Evolutionary conservation across 1,140 invertebrate genomes (phyloP).

Genomic region (Drosophila trapezifrons): DNA sequence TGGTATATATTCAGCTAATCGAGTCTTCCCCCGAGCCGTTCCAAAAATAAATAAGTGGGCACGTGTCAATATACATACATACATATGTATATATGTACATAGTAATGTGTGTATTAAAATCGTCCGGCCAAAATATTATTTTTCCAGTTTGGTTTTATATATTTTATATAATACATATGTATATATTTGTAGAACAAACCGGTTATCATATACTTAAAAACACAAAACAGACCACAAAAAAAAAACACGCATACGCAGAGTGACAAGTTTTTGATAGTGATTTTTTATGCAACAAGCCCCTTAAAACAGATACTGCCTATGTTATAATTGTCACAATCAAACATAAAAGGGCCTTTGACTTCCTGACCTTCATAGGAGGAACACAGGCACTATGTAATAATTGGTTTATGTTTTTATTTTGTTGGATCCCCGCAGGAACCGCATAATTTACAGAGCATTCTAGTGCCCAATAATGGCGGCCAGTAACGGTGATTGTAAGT

Average conservation of each 20-base stretch:
- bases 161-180: conserved; percentile 27
- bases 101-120: conserved; percentile 9
- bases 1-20: conserved; percentile 47
- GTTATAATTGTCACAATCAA: background rate
- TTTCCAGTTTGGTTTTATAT: conserved; percentile 52
- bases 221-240: conserved; percentile 29
- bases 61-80: conserved; percentile 51
- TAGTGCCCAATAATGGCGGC: conserved; percentile 64
- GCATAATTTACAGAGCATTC: conserved; percentile 49
- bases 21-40: conserved; percentile 30
- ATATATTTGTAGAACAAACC: conserved; percentile 46
- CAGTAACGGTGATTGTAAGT: conserved; percentile 77
- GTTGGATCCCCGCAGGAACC: conserved; percentile 71
- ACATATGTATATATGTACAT: background rate
- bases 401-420: conserved; percentile 55
- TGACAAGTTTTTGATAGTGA: conserved; percentile 71
- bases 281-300: conserved; percentile 49
- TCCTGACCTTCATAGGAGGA: conserved; percentile 58
- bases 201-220: conserved; percentile 66
- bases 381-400: conserved; percentile 13
- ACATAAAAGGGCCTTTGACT: conserved; percentile 4
- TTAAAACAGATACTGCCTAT: conserved; percentile 13
- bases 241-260: conserved; percentile 16
- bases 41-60: conserved; percentile 65
- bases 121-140: conserved; percentile 26